These are phyloP conservation scores for Chloromyia formosa DNA, from an alignment of 2,888 invertebrate genomes.

Conservation along the genomic window DNA sequence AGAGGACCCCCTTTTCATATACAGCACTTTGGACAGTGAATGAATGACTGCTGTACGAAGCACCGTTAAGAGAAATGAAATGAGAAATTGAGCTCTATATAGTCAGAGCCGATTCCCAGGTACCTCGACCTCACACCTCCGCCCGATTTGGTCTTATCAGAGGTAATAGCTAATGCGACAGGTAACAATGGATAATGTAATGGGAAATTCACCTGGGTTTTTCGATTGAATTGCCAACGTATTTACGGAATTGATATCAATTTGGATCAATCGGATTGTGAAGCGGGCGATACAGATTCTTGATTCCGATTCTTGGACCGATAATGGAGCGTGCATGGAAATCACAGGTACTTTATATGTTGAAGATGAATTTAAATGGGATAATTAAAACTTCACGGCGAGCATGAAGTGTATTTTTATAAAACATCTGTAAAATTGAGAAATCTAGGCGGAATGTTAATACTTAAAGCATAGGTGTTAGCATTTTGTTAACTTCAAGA, in stretches of 20 bases:
- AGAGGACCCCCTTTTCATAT: not conserved
- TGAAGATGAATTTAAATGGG: no score
- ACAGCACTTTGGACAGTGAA: not conserved
- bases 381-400: no score
- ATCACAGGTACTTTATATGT: no score
- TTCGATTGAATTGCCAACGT: conserved; percentile 4
- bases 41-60: not conserved
- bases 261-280: not conserved
- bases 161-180: conserved; percentile 9
- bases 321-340: not conserved
- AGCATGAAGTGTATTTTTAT: no score
- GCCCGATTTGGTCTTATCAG: not conserved
- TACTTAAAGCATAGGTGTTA: no score
- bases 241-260: conserved; percentile 10
- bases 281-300: no score
- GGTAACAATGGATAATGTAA: conserved; percentile 14
- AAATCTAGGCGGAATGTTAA: no score
- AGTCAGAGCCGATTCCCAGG: not conserved
- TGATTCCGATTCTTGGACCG: not conserved
- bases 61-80: conserved; percentile 10
- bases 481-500: no score
- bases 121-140: not conserved
- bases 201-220: conserved; percentile 9
- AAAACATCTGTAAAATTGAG: no score
- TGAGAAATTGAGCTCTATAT: not conserved